These are phyloP conservation scores for Acrossocheilus wenchowensis DNA, from an alignment of 2,797 vertebrate genomes.

Conservation along the genomic window DNA sequence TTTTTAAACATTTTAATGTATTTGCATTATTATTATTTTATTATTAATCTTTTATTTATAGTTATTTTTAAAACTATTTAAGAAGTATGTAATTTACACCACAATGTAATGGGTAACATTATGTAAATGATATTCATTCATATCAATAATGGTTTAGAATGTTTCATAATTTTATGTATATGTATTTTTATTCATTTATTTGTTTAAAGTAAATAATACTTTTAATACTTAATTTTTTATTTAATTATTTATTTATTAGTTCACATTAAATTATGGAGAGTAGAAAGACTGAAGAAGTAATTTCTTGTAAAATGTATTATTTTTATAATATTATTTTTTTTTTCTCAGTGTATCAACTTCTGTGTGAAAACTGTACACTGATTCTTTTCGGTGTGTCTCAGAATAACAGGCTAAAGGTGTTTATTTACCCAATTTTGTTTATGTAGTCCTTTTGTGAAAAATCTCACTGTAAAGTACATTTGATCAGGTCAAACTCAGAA, in stretches of 20 bases:
- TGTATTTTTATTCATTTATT: background rate
- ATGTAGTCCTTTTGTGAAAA: no score
- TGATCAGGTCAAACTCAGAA: background rate
- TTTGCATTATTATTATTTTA: background rate
- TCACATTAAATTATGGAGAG: no score
- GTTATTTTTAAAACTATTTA: background rate
- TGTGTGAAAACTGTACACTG: background rate
- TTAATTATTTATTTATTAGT: background rate
- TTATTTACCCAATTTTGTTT: background rate
- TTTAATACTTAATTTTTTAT: background rate
- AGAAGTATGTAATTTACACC: background rate
- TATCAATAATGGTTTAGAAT: background rate
- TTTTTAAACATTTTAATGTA: background rate
- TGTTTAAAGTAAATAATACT: background rate
- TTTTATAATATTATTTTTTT: no score
- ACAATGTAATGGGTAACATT: background rate
- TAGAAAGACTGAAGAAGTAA: no score
- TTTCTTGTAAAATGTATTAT: no score
- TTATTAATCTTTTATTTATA: background rate
- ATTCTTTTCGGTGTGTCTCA: background rate
- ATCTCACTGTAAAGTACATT: background rate
- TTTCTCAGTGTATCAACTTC: no score
- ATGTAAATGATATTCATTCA: background rate
- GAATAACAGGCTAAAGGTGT: background rate
- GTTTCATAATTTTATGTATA: background rate